Evolutionary conservation across 2,113 vertebrate genomes (phyloP), one percentile per base, ranked within the genome.

Genomic region (Bucco capensis): DNA sequence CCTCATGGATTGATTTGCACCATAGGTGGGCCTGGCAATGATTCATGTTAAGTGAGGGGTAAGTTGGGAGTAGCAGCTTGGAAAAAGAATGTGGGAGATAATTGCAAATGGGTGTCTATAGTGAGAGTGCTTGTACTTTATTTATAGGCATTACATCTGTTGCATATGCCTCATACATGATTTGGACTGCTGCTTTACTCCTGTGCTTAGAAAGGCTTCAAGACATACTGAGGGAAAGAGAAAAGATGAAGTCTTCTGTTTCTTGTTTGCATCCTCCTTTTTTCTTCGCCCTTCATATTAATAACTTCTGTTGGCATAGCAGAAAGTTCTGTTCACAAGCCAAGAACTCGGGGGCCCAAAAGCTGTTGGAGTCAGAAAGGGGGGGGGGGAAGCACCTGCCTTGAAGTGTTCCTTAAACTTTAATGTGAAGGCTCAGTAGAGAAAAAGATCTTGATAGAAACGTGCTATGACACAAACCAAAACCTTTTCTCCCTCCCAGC

Each of bases 101-200:
- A 79, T 86, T 81, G 53, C 78, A 91, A 94, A 86, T 57, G 66
- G 50, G 10, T 85, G 50, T 67, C 70, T 92, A 64, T 31, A 72
- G 58, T 66, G 44, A 79, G 54, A 93, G 81, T 16, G 15, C 57
- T 95, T 79, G n/a, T 33, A 40, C 70, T 90, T 93, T 94, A 95
- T 93, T 95, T 95, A 92, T 91, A 92, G 81, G 71, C 53, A 56
- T 84, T 82, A 64, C 83, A 82, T 93, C 87, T 95, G 87, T 66
- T 79, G 77, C 53, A 17, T 79, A 75, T 76, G 77, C 50, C 84
- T 86, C 19, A 24, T 75, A 69, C 17, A 16, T 53, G 37, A 28
- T 64, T 82, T 84, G 81, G 28, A 69, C 57, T 84, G 69, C 42
- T 60, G 9, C 66, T 93, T 81, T 83, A 60, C 65, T 90, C 35